A percentile compares a stretch with the other conserved stretches of the same genome.
phyloP scores from a whole-genome alignment of 2,797 vertebrate species.

The Pyrocephalus nanus region DNA sequence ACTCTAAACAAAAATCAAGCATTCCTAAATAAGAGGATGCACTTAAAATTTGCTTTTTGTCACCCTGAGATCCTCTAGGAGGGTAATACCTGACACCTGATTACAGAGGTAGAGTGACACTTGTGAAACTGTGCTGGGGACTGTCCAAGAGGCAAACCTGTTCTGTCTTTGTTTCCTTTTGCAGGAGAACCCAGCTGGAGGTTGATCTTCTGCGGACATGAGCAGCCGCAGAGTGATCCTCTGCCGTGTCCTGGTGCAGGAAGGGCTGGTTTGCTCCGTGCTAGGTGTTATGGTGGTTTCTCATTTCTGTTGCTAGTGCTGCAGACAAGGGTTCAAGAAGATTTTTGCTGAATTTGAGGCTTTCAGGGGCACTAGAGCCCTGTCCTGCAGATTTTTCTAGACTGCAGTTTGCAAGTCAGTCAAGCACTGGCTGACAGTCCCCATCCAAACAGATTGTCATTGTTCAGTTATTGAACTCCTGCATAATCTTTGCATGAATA shows the following conservation, averaged over 20 bases:
- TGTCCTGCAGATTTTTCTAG: not conserved
- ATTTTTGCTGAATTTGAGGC: not conserved
- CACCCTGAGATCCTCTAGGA: not conserved
- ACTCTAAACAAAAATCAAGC: not conserved
- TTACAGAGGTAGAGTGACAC: not conserved
- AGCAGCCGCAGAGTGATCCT: not conserved
- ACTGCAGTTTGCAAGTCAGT: not conserved
- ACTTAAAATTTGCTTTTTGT: not conserved
- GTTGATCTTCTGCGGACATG: not conserved
- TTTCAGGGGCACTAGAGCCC: not conserved
- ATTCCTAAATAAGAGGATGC: not conserved
- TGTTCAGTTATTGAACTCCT: constrained; percentile 11
- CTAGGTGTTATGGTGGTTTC: not conserved
- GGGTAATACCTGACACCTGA: not conserved
- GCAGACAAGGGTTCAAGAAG: not conserved
- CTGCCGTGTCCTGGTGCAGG: not conserved
- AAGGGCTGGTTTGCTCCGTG: not conserved
- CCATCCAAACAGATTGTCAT: not conserved
- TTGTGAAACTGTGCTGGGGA: not conserved
- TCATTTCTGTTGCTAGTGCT: not conserved
- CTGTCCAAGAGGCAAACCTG: not conserved
- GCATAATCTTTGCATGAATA: constrained; percentile 44
- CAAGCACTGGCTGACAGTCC: not conserved
- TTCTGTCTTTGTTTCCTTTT: not conserved
- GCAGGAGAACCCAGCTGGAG: not conserved